Conservation (phyloP, 2,888 invertebrate genomes). For the Sceliomorpha sp. region DNA sequence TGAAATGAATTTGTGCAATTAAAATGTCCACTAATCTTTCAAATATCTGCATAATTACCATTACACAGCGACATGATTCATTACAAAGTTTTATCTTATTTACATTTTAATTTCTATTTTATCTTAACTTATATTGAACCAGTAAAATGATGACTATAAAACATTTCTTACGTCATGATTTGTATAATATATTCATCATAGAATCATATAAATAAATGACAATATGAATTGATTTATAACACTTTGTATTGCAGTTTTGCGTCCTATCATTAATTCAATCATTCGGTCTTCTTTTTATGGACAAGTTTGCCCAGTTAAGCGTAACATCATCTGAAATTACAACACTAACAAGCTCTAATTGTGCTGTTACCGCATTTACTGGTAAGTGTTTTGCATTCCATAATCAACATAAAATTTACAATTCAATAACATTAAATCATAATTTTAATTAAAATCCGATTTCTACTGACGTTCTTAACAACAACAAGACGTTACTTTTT, state of each 20-base stretch:
- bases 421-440: too few species aligned
- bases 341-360: slow-evolving; percentile 87
- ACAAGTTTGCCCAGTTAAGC: slow-evolving; percentile 83
- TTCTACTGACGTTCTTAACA: too few species aligned
- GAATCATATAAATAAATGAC: too few species aligned
- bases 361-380: slow-evolving; percentile 86
- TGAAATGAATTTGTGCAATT: slow-evolving; percentile 12
- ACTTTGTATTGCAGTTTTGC: slow-evolving; percentile 83
- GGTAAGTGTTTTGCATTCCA: slow-evolving; percentile 80
- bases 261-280: slow-evolving; percentile 86
- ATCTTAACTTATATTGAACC: neutral
- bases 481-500: too few species aligned
- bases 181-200: too few species aligned
- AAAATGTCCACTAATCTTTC: slow-evolving; percentile 17
- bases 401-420: slow-evolving; percentile 4
- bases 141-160: neutral
- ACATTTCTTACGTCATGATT: too few species aligned
- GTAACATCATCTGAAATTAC: slow-evolving; percentile 86
- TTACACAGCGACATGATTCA: slow-evolving; percentile 29
- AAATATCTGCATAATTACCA: slow-evolving; percentile 27
- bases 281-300: slow-evolving; percentile 87
- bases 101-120: slow-evolving; percentile 8
- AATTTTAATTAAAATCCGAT: too few species aligned
- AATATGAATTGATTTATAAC: too few species aligned
- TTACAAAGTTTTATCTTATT: slow-evolving; percentile 41